These are phyloP conservation scores for Irena cyanogastra DNA, from an alignment of 2,113 vertebrate species.

Conservation along the genomic window DNA sequence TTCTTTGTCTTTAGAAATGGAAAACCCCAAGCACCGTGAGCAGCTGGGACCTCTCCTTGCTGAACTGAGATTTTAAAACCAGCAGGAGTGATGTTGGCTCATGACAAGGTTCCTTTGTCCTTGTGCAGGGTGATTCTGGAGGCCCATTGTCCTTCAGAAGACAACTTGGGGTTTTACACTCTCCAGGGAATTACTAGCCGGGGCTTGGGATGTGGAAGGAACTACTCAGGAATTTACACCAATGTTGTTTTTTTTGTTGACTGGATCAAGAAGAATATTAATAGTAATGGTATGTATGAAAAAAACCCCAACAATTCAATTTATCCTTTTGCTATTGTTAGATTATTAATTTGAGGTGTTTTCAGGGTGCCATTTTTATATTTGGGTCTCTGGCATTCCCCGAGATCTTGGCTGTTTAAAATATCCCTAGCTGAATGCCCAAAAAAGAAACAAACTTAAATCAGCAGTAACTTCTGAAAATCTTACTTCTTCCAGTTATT, in stretches of 20 bases:
- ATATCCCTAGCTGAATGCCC: background rate
- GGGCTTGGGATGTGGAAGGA: slow-evolving; percentile 44
- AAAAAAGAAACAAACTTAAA: background rate
- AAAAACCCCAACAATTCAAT: background rate
- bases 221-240: slow-evolving; percentile 51
- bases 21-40: background rate
- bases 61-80: background rate
- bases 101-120: background rate
- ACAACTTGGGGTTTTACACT: background rate
- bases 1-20: background rate
- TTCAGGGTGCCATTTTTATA: background rate
- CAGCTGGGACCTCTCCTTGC: background rate
- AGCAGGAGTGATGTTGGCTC: background rate
- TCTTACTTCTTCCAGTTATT: background rate
- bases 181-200: slow-evolving; percentile 59
- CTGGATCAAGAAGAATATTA: slow-evolving; percentile 54
- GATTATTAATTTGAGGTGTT: background rate
- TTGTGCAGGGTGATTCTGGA: slow-evolving; percentile 49
- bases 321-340: background rate
- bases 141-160: slow-evolving; percentile 52
- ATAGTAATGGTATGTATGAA: slow-evolving; percentile 4
- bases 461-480: background rate
- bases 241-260: slow-evolving; percentile 16
- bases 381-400: background rate
- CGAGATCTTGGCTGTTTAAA: background rate